phyloP scores from a whole-genome alignment of 2,113 vertebrate genomes.

The Gymnobelideus leadbeateri region DNA sequence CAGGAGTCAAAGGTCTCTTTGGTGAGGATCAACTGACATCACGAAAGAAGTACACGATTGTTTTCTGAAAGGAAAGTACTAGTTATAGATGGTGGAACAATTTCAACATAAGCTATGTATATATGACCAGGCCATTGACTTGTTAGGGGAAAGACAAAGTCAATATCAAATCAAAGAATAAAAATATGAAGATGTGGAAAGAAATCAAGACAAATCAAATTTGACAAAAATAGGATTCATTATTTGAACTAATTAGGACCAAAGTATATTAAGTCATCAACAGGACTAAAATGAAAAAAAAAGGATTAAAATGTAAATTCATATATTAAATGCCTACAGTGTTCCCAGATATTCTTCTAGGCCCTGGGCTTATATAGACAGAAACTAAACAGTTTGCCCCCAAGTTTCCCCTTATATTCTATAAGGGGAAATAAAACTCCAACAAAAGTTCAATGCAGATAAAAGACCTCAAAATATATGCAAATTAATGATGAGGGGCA shows the following conservation, averaged over 20 bases:
- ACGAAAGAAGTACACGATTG: neutral
- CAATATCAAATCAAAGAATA: neutral
- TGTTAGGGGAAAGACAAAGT: neutral
- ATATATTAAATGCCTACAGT: conserved; percentile 25
- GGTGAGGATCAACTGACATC: neutral
- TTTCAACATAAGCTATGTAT: neutral
- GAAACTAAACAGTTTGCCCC: neutral
- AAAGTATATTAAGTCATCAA: neutral
- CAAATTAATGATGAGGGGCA: neutral
- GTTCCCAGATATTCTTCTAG: neutral
- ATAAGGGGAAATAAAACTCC: neutral
- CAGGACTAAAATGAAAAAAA: neutral
- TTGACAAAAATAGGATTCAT: neutral
- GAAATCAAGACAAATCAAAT: neutral
- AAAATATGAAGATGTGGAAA: neutral
- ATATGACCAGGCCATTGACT: neutral
- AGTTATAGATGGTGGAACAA: neutral
- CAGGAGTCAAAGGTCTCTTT: neutral
- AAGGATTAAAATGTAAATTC: neutral
- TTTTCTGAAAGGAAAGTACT: neutral
- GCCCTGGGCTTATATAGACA: neutral
- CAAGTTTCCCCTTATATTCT: neutral
- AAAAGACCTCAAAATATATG: neutral
- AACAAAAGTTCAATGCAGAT: neutral
- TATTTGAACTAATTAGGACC: neutral